Evolutionary conservation across 1,140 invertebrate genomes (phyloP), one percentile per base, ranked within the genome.

Genomic region (Rhyacophila brunnea): DNA sequence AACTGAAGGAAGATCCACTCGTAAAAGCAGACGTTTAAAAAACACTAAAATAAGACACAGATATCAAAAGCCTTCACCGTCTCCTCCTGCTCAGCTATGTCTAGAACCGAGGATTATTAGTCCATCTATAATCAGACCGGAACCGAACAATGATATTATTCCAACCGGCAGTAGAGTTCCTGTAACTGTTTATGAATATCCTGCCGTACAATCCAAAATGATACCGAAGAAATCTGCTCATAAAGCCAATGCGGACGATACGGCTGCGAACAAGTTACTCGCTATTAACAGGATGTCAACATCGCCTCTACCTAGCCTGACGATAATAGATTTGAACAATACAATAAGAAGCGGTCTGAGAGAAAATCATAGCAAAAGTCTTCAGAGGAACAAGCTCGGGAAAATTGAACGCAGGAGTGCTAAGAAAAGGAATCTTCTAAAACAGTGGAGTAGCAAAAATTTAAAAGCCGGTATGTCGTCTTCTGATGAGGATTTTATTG

Each of bases 271-370:
- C 6, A 53, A 53, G 46, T 38, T 28, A 36, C n/a, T 20, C 7
- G 11, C 14, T 49, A n/a, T 15, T 34, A 52, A 38, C 44, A 42
- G 35, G 40, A 50, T 54, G 10, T 48, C 40, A 13, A 44, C 32
- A 52, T 65, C 63, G 23, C 58, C 58, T 36, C 44, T 50, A 10
- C 58, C 53, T 46, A 58, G 51, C 23, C 45, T 65, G 13, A 56
- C 58, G 14, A 65, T 65, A 17, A 65, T 65, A 17, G 55, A 65
- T 46, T 61, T 65, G 35, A 65, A 65, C 44, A 65, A 61, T 42
- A 60, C 54, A 14, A 65, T 65, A 43, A 60, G 63, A 54, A 65
- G 38, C 34, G 58, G 58, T 28, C 55, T 65, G 11, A 60, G 45
- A 53, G 55, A 57, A 32, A 20, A 28, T 4, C 34, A 55, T 19